phyloP scores from a whole-genome alignment of 2,113 vertebrate species.

The Synchiropus splendidus region DNA sequence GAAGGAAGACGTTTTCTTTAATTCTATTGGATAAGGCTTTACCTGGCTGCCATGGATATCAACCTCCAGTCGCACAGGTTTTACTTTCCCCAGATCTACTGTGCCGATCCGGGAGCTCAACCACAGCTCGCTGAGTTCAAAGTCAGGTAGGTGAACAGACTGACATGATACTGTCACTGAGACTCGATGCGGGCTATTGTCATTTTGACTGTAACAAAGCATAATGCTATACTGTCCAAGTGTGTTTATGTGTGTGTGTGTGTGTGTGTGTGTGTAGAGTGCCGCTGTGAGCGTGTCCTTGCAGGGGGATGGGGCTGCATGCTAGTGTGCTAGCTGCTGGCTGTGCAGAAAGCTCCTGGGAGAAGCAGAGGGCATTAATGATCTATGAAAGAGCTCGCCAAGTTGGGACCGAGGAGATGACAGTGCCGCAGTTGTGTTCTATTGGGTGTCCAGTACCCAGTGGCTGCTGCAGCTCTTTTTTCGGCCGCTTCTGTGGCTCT shows the following conservation, averaged over 20 bases:
- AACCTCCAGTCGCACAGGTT: conserved; percentile 66
- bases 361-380: conserved; percentile 49
- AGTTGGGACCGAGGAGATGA: conserved; percentile 30
- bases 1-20: background rate
- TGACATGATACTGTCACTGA: too few relatives aligned
- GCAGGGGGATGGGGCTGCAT: conserved; percentile 53
- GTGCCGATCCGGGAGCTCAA: conserved; percentile 53
- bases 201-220: too few relatives aligned
- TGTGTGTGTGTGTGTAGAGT: conserved; percentile 15
- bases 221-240: background rate
- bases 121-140: conserved; percentile 61
- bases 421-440: conserved; percentile 37
- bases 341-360: conserved; percentile 45
- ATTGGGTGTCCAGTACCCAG: conserved; percentile 7
- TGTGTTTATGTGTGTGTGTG: background rate
- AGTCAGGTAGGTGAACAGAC: conserved; percentile 59
- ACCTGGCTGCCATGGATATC: conserved; percentile 55
- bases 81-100: conserved; percentile 68
- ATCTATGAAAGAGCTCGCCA: conserved; percentile 36
- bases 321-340: conserved; percentile 49
- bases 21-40: background rate
- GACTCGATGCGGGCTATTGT: too few relatives aligned
- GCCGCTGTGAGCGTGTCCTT: conserved; percentile 43
- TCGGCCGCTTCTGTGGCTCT: conserved; percentile 31
- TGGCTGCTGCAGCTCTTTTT: conserved; percentile 9